Evolutionary conservation across 1,140 invertebrate species (phyloP).

Genomic region (Thrips palmi): DNA sequence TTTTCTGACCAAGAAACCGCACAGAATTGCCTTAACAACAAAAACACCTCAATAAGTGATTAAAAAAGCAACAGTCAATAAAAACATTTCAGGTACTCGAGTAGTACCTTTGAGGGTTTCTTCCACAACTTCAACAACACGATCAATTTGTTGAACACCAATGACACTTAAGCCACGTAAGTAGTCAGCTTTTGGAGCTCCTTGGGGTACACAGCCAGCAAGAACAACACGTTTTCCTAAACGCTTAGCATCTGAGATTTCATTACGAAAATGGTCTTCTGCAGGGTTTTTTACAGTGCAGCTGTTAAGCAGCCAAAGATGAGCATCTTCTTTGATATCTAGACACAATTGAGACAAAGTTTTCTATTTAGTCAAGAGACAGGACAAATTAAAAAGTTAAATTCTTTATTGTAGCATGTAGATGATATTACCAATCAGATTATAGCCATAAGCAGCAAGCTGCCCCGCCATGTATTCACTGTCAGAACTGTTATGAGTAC

Average conservation of each 20-base stretch:
- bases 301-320: slow-evolving; percentile 91
- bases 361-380: background rate
- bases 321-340: slow-evolving; percentile 61
- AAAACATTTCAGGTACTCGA: slow-evolving; percentile 11
- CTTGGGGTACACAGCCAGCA: slow-evolving; percentile 93
- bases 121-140: slow-evolving; percentile 97
- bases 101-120: slow-evolving; percentile 79
- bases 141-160: slow-evolving; percentile 94
- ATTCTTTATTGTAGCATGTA: too few relatives aligned
- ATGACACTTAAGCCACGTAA: slow-evolving; percentile 75
- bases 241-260: slow-evolving; percentile 59
- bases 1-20: slow-evolving; percentile 64
- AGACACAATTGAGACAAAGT: slow-evolving; percentile 12
- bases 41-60: slow-evolving; percentile 4
- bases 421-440: slow-evolving; percentile 35
- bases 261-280: slow-evolving; percentile 92
- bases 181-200: slow-evolving; percentile 52
- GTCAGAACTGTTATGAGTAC: slow-evolving; percentile 90
- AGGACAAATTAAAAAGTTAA: too few relatives aligned
- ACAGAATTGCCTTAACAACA: slow-evolving; percentile 47
- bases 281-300: slow-evolving; percentile 96
- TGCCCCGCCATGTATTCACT: slow-evolving; percentile 96
- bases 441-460: slow-evolving; percentile 71
- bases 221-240: slow-evolving; percentile 74
- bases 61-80: background rate